Base-by-base conservation (phyloP, 35 echinoderm and acorn worm species). In the Chiridota heheva region DNA sequence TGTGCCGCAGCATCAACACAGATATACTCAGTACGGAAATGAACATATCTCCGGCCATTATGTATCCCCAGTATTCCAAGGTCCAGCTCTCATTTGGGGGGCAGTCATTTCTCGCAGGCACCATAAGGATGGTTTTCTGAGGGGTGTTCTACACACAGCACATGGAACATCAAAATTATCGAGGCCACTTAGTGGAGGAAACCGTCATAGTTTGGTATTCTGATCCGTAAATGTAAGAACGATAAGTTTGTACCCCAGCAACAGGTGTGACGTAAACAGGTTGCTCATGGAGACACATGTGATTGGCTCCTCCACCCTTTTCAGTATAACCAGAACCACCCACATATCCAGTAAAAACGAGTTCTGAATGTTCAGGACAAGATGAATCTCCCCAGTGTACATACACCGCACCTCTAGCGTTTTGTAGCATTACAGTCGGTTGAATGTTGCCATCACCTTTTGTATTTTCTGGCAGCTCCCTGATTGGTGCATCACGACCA, bases 61-160 rank as follows among this genome's bases (percentile, higher is more conserved):
- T 33, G 46, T 84, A 90, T 0, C 87, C 87, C 24, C n/a, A 70
- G 81, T 90, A 90, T 48, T 90, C 87, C 1, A 55, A 45, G 22
- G 81, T 84, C 87, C 87, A 90, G 0, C 77, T 60, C 20, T 71
- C 39, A n/a, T n/a, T n/a, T 0, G 67, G 36, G 13, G 80, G 79
- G 76, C 87, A 90, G 20, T 27, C 51, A 22, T 76, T 84, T 40
- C 69, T 39, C 0, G 53, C 87, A 16, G 87, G 87, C 34, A 90
- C 42, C 80, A 90, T 76, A 1, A 90, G 58, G 33, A n/a, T 1
- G 65, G 58, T 1, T 12, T 16, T 44, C 86, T 60, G 63, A 7
- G n/a, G 24, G 75, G 66, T 41, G 79, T 79, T 37, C 83, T 58
- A 60, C 86, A 89, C 20, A 89, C 79, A 36, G 77, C 63, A 56